A percentile compares a stretch with the other conserved stretches of the same genome.
phyloP scores from a whole-genome alignment of 2,113 vertebrate species.

The Charina bottae region DNA sequence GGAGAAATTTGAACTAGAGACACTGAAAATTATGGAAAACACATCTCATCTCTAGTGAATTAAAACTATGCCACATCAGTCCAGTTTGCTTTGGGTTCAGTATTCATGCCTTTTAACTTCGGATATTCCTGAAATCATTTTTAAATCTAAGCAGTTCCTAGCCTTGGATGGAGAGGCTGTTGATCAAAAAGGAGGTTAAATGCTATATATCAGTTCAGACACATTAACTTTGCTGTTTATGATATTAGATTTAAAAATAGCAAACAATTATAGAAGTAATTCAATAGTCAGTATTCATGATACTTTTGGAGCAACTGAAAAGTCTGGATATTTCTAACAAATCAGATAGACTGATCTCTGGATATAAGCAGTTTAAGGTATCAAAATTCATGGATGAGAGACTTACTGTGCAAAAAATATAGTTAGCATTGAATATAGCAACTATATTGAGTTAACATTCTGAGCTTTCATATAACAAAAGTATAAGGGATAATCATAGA shows the following conservation, averaged over 20 bases:
- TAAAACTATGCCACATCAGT: not conserved
- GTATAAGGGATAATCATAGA: constrained; percentile 17
- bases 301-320: not conserved
- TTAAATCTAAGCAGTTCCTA: not conserved
- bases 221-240: not conserved
- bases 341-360: not conserved
- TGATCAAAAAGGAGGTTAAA: not conserved
- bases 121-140: not conserved
- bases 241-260: not conserved
- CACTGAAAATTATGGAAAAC: not conserved
- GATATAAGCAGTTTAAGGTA: not conserved
- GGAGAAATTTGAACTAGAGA: not conserved
- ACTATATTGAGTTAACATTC: constrained; percentile 14
- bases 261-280: not conserved
- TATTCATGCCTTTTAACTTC: not conserved
- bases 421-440: constrained; percentile 9
- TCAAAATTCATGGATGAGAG: not conserved
- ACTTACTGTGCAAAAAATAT: constrained; percentile 9
- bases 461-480: constrained; percentile 20
- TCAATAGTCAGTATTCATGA: not conserved
- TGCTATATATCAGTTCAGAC: not conserved
- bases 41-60: not conserved
- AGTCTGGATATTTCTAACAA: not conserved
- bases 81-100: not conserved
- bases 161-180: not conserved